phyloP scores from a whole-genome alignment of 2,888 invertebrate genomes.

The Eupithecia dodoneata region DNA sequence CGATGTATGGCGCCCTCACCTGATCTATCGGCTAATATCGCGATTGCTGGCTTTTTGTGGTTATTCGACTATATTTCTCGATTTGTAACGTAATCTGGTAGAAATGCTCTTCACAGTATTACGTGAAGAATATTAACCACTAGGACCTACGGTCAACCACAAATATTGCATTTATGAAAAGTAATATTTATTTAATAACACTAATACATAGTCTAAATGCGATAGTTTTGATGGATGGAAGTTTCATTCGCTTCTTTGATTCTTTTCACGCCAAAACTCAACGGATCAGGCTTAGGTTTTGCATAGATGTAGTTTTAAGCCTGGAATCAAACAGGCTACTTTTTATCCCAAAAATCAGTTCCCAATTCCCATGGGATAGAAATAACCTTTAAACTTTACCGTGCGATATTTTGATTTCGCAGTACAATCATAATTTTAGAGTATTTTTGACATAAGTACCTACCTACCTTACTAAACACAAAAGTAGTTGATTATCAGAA shows the following conservation, averaged over 20 bases:
- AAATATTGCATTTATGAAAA: background rate
- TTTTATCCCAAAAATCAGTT: no score
- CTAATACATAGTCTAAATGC: no score
- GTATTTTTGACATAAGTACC: background rate
- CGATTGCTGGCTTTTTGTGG: slow-evolving; percentile 57
- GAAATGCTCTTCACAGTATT: background rate
- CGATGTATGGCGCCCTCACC: slow-evolving; percentile 64
- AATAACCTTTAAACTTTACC: no score
- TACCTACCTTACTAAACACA: background rate
- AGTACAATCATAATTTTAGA: background rate
- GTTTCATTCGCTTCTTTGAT: no score
- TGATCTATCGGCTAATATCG: slow-evolving; percentile 76
- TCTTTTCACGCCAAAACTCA: no score
- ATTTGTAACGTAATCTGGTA: background rate
- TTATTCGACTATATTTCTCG: slow-evolving; percentile 7
- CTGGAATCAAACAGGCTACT: no score
- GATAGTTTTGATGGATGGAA: no score
- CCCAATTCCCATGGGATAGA: no score
- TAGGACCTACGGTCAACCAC: background rate
- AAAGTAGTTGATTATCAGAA: background rate
- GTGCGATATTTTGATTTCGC: background rate
- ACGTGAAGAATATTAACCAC: background rate
- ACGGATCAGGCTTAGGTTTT: no score
- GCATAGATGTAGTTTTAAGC: no score
- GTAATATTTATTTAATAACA: no score